phyloP scores from a whole-genome alignment of 2,888 invertebrate genomes.

The Ditylenchus weischeri region DNA sequence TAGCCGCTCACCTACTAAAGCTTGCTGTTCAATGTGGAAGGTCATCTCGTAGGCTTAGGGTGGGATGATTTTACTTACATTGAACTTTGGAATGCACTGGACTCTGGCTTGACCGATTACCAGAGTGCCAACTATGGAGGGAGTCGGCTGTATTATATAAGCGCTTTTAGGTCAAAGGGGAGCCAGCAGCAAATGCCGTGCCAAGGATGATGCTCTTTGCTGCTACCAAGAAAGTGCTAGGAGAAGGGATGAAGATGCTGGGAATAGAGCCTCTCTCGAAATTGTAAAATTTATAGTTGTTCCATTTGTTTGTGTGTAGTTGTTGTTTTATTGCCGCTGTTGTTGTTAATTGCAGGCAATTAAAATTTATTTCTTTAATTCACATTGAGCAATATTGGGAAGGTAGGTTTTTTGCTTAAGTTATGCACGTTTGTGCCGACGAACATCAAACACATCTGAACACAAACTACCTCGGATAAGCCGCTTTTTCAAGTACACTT shows the following conservation, averaged over 20 bases:
- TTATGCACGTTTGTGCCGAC: no score
- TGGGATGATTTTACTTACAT: constrained; percentile 7
- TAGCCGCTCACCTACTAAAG: constrained; percentile 45
- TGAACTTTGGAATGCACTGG: no score
- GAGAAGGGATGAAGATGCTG: constrained; percentile 47
- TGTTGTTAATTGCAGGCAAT: no score
- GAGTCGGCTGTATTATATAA: background rate
- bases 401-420: no score
- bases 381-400: no score
- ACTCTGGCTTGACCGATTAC: no score
- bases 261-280: constrained; percentile 43
- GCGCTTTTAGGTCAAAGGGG: constrained; percentile 17
- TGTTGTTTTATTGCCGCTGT: no score
- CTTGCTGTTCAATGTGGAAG: constrained; percentile 41
- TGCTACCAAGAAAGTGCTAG: constrained; percentile 45
- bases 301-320: constrained; percentile 1
- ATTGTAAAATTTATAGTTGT: constrained; percentile 34
- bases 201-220: constrained; percentile 48
- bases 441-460: no score
- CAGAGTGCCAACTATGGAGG: no score
- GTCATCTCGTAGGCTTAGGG: constrained; percentile 38
- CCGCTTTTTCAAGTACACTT: no score
- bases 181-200: constrained; percentile 38
- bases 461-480: no score
- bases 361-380: no score